These are phyloP conservation scores for Tillus elongatus DNA, from an alignment of 2,888 invertebrate species.

Conservation along the genomic window DNA sequence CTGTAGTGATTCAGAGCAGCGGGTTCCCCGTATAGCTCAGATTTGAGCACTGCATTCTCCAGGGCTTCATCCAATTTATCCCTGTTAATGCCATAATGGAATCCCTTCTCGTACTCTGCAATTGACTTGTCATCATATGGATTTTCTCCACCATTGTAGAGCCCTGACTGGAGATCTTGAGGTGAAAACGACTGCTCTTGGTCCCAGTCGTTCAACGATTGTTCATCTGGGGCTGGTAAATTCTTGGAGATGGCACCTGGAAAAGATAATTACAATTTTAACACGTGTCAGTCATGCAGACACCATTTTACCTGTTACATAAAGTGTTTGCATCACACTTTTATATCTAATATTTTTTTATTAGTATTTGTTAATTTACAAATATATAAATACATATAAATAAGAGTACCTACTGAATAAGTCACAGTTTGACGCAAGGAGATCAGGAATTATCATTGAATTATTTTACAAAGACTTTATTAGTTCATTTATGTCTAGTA, in stretches of 20 bases:
- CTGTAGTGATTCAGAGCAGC: slow-evolving; percentile 44
- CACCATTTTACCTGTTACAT: too few relatives aligned
- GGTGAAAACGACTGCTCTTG: slow-evolving; percentile 20
- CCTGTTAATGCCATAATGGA: slow-evolving; percentile 36
- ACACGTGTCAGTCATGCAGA: too few relatives aligned
- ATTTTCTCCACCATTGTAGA: slow-evolving; percentile 31
- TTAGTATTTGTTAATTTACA: too few relatives aligned
- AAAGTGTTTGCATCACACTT: too few relatives aligned
- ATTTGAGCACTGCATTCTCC: slow-evolving; percentile 54
- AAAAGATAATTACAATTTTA: slow-evolving; percentile 9
- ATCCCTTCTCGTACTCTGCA: slow-evolving; percentile 39
- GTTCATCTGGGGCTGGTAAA: slow-evolving; percentile 22
- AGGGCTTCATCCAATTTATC: slow-evolving; percentile 40
- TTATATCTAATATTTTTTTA: too few relatives aligned
- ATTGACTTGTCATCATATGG: slow-evolving; percentile 35
- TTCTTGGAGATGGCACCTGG: slow-evolving; percentile 24
- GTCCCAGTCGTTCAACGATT: slow-evolving; percentile 27
- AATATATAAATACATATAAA: too few relatives aligned
- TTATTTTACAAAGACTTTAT: too few relatives aligned
- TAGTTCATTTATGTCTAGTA: too few relatives aligned
- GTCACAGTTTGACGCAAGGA: too few relatives aligned
- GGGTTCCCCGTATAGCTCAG: slow-evolving; percentile 53
- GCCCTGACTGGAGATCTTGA: slow-evolving; percentile 27
- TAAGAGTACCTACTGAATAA: too few relatives aligned
- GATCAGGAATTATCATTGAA: too few relatives aligned